Percentiles rank a stretch among this genome's conserved stretches.
phyloP scores from a whole-genome alignment of 1,140 invertebrate species.

The Heliconius hermathena region DNA sequence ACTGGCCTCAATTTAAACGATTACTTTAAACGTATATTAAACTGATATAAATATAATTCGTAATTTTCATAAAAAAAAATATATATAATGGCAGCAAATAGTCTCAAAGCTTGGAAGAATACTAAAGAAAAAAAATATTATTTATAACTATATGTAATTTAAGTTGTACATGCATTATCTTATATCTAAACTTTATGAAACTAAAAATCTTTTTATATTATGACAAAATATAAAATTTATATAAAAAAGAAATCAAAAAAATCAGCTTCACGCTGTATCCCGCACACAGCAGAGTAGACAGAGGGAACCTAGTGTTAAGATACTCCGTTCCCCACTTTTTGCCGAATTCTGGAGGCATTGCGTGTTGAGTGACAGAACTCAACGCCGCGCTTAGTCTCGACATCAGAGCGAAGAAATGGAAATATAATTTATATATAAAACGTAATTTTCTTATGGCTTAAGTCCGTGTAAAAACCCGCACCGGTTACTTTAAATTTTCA shows the following conservation, averaged over 20 bases:
- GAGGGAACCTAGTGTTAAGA: no score
- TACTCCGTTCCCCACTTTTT: no score
- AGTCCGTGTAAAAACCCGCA: constrained; percentile 40
- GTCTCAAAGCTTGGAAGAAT: neutral
- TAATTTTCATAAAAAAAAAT: neutral
- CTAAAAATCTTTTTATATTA: neutral
- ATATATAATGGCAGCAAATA: neutral
- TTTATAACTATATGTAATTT: neutral
- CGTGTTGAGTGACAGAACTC: no score
- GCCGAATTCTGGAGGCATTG: no score
- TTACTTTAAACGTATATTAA: neutral
- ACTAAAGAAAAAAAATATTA: neutral
- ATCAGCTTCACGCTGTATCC: no score
- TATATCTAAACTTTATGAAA: neutral
- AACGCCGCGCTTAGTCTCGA: no score
- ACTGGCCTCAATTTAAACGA: neutral
- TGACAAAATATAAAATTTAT: neutral
- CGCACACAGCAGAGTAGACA: no score
- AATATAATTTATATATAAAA: no score
- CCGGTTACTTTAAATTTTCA: constrained; percentile 77
- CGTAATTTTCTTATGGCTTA: constrained; percentile 18
- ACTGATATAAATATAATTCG: neutral
- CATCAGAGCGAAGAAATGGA: no score
- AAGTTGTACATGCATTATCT: neutral
- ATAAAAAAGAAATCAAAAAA: no score